These are phyloP conservation scores for Darevskia nairensis DNA, from an alignment of 2,797 vertebrate genomes.

Conservation along the genomic window DNA sequence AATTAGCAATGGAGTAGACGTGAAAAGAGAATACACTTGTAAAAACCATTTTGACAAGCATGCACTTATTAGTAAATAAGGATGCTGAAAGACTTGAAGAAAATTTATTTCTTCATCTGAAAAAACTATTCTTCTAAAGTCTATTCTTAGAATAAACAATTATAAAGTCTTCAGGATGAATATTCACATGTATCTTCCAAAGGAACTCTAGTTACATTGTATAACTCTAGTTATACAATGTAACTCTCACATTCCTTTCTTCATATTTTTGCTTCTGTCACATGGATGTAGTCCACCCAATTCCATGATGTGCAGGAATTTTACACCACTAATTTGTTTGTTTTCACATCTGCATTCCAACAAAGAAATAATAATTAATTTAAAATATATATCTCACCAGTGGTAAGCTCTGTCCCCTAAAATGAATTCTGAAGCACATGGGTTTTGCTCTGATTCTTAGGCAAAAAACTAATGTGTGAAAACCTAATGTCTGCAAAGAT, in stretches of 20 bases:
- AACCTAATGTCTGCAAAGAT: too few species aligned
- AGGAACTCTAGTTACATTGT: too few species aligned
- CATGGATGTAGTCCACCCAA: not conserved
- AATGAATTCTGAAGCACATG: too few species aligned
- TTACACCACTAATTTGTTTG: not conserved
- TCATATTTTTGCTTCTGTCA: not conserved
- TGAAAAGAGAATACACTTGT: not conserved
- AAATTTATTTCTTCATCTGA: not conserved
- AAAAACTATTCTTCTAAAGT: not conserved
- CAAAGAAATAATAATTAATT: not conserved
- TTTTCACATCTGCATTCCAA: not conserved
- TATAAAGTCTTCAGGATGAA: too few species aligned
- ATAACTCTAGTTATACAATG: not conserved
- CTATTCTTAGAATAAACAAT: too few species aligned
- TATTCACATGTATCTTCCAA: too few species aligned
- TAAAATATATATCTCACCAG: too few species aligned
- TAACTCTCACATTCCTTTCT: not conserved
- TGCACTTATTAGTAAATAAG: not conserved
- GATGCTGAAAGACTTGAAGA: slow-evolving; percentile 1
- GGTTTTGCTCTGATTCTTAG: too few species aligned
- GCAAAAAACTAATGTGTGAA: too few species aligned
- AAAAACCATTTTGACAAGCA: not conserved
- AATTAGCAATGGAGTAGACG: not conserved
- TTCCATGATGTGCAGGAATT: not conserved
- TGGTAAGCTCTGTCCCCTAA: too few species aligned